Evolutionary conservation across 2,113 vertebrate genomes (phyloP).

Genomic region (Notiomystis cincta): DNA sequence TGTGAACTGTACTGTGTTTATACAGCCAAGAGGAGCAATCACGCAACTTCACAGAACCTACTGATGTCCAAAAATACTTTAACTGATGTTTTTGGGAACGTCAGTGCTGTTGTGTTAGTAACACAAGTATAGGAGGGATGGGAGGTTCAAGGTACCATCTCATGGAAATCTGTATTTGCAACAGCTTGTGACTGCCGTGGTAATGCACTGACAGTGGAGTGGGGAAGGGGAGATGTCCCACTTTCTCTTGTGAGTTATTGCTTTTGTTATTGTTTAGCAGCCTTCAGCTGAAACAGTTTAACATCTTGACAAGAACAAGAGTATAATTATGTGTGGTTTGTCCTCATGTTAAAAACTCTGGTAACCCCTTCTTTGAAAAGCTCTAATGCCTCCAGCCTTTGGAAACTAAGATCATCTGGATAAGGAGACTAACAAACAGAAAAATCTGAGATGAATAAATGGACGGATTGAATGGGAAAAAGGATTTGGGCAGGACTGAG

Average conservation of each 20-base stretch:
- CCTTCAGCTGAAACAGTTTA: neutral
- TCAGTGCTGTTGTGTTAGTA: neutral
- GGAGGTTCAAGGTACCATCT: neutral
- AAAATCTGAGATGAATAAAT: neutral
- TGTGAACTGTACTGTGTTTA: neutral
- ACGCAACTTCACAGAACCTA: neutral
- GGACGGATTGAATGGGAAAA: neutral
- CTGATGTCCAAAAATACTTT: neutral
- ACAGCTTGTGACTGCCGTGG: neutral
- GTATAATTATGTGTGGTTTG: neutral
- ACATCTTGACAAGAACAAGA: neutral
- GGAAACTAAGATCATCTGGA: neutral
- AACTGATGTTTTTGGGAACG: neutral
- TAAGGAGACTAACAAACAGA: neutral
- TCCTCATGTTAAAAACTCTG: neutral
- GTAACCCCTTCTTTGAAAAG: neutral
- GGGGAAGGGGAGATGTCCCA: neutral
- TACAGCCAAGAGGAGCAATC: neutral
- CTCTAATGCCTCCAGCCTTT: neutral
- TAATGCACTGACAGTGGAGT: neutral
- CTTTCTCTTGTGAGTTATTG: neutral
- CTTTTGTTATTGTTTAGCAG: neutral
- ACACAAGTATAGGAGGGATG: neutral
- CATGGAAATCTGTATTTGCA: neutral
- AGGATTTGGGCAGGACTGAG: neutral